phyloP scores from a whole-genome alignment of 2,888 invertebrate genomes.

The Nematopogon swammerdamellus region DNA sequence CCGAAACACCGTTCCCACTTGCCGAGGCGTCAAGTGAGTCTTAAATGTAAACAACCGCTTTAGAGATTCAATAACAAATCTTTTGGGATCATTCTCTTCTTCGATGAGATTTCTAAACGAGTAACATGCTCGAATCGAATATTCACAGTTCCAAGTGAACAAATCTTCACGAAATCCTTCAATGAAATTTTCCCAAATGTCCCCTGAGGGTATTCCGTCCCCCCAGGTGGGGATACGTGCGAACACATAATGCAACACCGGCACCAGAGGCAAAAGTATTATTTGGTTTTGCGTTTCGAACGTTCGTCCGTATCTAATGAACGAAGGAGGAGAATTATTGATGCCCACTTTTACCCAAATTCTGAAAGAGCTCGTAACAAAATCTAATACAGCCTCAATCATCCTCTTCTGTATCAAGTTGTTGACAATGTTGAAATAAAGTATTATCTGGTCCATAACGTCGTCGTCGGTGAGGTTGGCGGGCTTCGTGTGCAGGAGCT shows the following conservation, averaged over 20 bases:
- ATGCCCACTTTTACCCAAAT: constrained; percentile 22
- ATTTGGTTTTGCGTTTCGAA: constrained; percentile 57
- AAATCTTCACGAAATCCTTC: constrained; percentile 60
- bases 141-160: constrained; percentile 60
- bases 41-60: constrained; percentile 57
- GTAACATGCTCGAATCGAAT: constrained; percentile 60
- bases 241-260: constrained; percentile 45
- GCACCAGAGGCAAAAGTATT: constrained; percentile 60
- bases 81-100: constrained; percentile 31
- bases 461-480: constrained; percentile 17
- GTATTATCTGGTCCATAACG: constrained; percentile 27
- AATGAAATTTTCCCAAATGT: constrained; percentile 48
- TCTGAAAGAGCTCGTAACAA: constrained; percentile 28
- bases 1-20: constrained; percentile 63
- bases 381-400: constrained; percentile 27
- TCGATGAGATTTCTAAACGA: constrained; percentile 52
- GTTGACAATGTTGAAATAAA: constrained; percentile 32
- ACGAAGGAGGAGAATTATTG: constrained; percentile 9
- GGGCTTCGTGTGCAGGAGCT: constrained; percentile 29
- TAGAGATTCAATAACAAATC: constrained; percentile 48
- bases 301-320: constrained; percentile 18
- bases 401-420: constrained; percentile 25
- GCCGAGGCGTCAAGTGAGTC: constrained; percentile 55
- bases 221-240: constrained; percentile 15
- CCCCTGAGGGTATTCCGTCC: no score